Percentiles rank a stretch among this genome's conserved stretches.
Conservation (phyloP, 2,888 invertebrate species). For the Epirrhoe alternata region DNA sequence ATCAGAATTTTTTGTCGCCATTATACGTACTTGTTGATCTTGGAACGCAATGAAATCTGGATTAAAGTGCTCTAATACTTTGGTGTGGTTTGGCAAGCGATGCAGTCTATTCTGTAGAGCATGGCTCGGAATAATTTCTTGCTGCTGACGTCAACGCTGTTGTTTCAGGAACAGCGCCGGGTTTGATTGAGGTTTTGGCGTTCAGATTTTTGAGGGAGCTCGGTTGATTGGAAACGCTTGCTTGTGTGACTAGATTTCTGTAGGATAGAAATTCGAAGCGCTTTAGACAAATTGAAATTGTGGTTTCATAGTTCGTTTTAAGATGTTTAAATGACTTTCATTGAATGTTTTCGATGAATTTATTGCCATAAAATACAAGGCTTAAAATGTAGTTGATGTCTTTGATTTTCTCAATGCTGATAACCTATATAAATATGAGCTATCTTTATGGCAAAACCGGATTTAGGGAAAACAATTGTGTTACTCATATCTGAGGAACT, state of each 20-base stretch:
- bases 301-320: background rate
- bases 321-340: too few species aligned
- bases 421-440: constrained; percentile 11
- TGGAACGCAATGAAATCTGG: constrained; percentile 40
- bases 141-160: constrained; percentile 4
- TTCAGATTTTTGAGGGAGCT: constrained; percentile 9
- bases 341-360: too few species aligned
- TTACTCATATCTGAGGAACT: constrained; percentile 18
- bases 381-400: too few species aligned
- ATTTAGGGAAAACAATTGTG: constrained; percentile 25
- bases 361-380: too few species aligned
- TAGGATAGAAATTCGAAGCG: background rate
- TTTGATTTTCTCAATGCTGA: background rate
- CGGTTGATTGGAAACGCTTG: constrained; percentile 20
- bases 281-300: background rate
- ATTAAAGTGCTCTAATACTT: constrained; percentile 21
- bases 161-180: constrained; percentile 24
- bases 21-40: constrained; percentile 55
- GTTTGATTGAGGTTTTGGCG: constrained; percentile 23
- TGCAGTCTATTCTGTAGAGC: constrained; percentile 13
- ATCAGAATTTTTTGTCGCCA: constrained; percentile 50
- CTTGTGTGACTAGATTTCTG: constrained; percentile 1
- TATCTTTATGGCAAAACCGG: constrained; percentile 17
- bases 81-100: constrained; percentile 20
- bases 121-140: constrained; percentile 23